These are phyloP conservation scores for Melipona quadrifasciata DNA, from an alignment of 1,140 invertebrate species.

Conservation along the genomic window DNA sequence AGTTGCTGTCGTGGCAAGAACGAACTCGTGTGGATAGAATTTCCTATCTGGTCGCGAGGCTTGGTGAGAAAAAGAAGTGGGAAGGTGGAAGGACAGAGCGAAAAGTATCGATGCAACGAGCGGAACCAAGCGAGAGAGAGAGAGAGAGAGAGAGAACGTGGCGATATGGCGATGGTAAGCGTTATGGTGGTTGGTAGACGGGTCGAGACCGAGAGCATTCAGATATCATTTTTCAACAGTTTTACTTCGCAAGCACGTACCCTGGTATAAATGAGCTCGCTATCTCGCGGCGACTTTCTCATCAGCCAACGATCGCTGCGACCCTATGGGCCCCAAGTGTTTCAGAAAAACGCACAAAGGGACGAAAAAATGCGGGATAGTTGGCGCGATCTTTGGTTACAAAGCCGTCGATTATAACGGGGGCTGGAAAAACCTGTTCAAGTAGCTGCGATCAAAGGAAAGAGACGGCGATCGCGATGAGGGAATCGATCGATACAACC, in stretches of 20 bases:
- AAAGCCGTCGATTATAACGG: conserved; percentile 12
- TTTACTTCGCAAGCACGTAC: conserved; percentile 68
- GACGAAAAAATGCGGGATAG: conserved; percentile 11
- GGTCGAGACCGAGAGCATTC: conserved; percentile 53
- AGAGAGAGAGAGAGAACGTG: conserved; percentile 1
- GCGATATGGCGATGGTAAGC: conserved; percentile 35
- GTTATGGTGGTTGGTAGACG: conserved; percentile 46
- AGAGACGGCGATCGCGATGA: not conserved
- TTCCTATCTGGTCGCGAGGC: conserved; percentile 52
- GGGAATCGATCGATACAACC: conserved; percentile 29
- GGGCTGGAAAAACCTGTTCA: conserved; percentile 20
- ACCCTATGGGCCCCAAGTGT: conserved; percentile 41
- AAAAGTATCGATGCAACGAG: conserved; percentile 8
- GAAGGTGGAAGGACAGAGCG: not conserved
- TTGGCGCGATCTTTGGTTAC: conserved; percentile 5
- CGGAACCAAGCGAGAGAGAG: not conserved
- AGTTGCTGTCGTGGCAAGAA: conserved; percentile 38
- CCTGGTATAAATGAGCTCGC: conserved; percentile 70
- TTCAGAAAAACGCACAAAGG: conserved; percentile 17
- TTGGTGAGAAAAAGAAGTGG: not conserved
- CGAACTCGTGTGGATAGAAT: conserved; percentile 54
- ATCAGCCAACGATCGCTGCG: conserved; percentile 9
- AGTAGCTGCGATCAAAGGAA: not conserved
- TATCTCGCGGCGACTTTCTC: conserved; percentile 61
- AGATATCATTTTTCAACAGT: conserved; percentile 76